phyloP scores from a whole-genome alignment of 2,888 invertebrate genomes.

The Sarcophaga variegata region DNA sequence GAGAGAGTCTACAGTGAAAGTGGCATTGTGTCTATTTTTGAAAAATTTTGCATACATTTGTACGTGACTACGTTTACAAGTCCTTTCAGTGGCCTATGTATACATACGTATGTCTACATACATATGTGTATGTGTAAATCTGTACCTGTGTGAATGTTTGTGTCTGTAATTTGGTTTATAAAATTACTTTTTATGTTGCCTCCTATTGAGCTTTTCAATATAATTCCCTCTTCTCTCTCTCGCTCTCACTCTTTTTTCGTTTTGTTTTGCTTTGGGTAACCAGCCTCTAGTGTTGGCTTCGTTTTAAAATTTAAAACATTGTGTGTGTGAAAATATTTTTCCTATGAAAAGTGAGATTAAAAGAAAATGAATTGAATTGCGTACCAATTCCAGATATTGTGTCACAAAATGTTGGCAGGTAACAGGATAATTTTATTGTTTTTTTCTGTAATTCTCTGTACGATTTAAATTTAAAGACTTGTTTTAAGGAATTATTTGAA shows the following conservation, averaged over 20 bases:
- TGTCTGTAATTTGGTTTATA: slow-evolving; percentile 37
- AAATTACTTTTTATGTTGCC: background rate
- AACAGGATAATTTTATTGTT: background rate
- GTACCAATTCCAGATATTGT: background rate
- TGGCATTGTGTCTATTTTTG: background rate
- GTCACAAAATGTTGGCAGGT: slow-evolving; percentile 3
- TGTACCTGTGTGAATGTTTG: slow-evolving; percentile 1
- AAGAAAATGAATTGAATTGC: slow-evolving; percentile 1
- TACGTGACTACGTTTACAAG: background rate
- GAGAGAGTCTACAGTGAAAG: background rate
- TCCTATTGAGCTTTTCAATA: slow-evolving; percentile 44
- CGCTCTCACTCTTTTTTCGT: too few species aligned
- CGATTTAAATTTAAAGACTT: too few species aligned
- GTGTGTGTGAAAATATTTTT: too few species aligned
- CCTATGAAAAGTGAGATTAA: too few species aligned
- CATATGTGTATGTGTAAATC: too few species aligned
- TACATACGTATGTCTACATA: too few species aligned
- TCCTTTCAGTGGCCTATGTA: too few species aligned
- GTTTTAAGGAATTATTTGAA: too few species aligned
- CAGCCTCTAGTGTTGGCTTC: too few species aligned
- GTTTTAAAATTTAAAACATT: too few species aligned
- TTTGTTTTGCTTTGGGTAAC: too few species aligned
- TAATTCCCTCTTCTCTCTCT: background rate
- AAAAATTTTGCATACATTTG: background rate
- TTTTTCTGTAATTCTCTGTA: too few species aligned